Conservation (phyloP, 2,797 vertebrate genomes). For the Xenopus petersii region DNA sequence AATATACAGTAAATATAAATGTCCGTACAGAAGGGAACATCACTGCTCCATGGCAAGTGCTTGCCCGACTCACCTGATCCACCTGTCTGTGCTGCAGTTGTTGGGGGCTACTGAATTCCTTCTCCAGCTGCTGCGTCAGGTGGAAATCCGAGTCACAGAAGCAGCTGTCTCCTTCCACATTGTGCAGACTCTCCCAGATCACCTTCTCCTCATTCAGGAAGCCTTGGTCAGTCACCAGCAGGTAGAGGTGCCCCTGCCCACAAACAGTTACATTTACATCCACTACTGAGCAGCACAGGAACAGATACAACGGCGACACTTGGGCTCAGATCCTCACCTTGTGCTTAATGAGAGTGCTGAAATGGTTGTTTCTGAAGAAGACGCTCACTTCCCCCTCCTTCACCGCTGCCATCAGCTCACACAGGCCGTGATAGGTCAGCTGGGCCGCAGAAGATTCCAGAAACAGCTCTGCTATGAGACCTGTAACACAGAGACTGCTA, state of each 20-base stretch:
- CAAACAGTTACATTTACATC: too few species aligned
- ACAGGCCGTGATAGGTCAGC: conserved; percentile 89
- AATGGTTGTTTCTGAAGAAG: conserved; percentile 97
- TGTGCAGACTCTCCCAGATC: conserved; percentile 92
- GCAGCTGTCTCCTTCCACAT: conserved; percentile 89
- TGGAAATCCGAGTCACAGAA: conserved; percentile 87
- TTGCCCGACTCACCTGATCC: conserved; percentile 72
- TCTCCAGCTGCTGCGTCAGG: conserved; percentile 74
- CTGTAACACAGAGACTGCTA: conserved; percentile 53
- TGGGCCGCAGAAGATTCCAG: conserved; percentile 86
- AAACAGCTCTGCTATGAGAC: conserved; percentile 88
- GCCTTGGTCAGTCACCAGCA: conserved; percentile 93
- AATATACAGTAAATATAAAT: too few species aligned
- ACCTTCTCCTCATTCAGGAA: conserved; percentile 84
- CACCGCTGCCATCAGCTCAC: conserved; percentile 76
- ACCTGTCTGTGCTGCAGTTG: conserved; percentile 75
- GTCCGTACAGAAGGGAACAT: too few species aligned
- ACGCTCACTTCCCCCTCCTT: conserved; percentile 84
- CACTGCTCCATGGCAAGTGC: too few species aligned
- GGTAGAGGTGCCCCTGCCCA: conserved; percentile 84
- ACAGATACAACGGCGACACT: too few species aligned
- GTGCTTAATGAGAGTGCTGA: conserved; percentile 91
- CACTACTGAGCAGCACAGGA: too few species aligned
- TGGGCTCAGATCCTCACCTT: conserved; percentile 63
- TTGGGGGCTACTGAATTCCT: conserved; percentile 33